A percentile compares a stretch with the other conserved stretches of the same genome.
Evolutionary conservation across 2,888 invertebrate species (phyloP).

Genomic region (Panopea generosa): DNA sequence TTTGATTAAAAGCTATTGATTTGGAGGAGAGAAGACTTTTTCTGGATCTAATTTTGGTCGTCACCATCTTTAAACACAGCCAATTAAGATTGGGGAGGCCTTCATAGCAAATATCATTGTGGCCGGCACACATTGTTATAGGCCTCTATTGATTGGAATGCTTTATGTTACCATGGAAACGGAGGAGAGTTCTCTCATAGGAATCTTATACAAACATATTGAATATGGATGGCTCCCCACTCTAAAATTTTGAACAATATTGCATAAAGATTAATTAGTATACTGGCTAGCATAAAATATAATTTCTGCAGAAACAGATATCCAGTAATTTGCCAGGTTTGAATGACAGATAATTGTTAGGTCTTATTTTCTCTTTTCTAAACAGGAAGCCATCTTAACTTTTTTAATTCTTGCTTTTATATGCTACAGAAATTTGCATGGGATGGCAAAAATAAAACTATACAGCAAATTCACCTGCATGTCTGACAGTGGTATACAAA

Average conservation of each 20-base stretch:
- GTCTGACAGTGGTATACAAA: too few relatives aligned
- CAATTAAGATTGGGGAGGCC: slow-evolving; percentile 13
- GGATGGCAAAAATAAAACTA: too few relatives aligned
- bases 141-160: slow-evolving; percentile 58
- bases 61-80: slow-evolving; percentile 22
- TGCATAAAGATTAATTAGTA: too few relatives aligned
- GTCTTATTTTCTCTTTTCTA: too few relatives aligned
- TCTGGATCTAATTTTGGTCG: slow-evolving; percentile 17
- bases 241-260: neutral
- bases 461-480: too few relatives aligned
- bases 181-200: slow-evolving; percentile 23
- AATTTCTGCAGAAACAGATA: neutral
- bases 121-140: slow-evolving; percentile 43
- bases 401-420: too few relatives aligned
- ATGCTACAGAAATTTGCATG: too few relatives aligned
- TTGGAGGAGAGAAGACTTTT: neutral
- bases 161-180: slow-evolving; percentile 68
- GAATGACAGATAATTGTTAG: too few relatives aligned
- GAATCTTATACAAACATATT: slow-evolving; percentile 7
- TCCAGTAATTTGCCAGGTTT: neutral
- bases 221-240: neutral
- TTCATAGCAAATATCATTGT: slow-evolving; percentile 51
- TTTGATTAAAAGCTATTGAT: slow-evolving; percentile 26
- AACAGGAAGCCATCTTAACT: too few relatives aligned
- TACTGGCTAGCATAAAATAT: too few relatives aligned